A percentile compares a stretch with the other conserved stretches of the same genome.
These are phyloP conservation scores for Ditula angustiorana DNA, from an alignment of 2,888 invertebrate species.

Conservation along the genomic window DNA sequence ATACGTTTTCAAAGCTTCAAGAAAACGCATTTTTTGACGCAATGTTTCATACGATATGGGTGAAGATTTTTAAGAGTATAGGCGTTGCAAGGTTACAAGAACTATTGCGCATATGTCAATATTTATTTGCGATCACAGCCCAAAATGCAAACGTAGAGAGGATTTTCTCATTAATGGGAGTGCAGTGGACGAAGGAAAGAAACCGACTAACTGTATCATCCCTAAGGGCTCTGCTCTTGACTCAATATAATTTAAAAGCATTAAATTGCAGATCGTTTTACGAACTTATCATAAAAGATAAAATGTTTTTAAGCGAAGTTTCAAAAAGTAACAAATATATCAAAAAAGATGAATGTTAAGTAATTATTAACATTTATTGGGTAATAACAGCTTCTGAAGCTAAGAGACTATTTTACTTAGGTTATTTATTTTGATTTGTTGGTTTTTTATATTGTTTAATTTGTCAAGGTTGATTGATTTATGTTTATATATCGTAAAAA, in stretches of 20 bases:
- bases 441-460: too few relatives aligned
- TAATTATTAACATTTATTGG: slow-evolving; percentile 5
- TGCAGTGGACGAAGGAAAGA: slow-evolving; percentile 24
- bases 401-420: neutral
- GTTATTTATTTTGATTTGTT: too few relatives aligned
- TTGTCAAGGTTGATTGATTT: too few relatives aligned
- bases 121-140: slow-evolving; percentile 16
- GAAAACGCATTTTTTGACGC: neutral
- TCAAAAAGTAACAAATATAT: slow-evolving; percentile 1
- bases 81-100: slow-evolving; percentile 2
- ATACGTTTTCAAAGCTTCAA: slow-evolving; percentile 1
- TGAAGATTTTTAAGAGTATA: neutral
- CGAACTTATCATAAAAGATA: slow-evolving; percentile 1
- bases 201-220: slow-evolving; percentile 16
- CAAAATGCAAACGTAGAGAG: slow-evolving; percentile 20
- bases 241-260: neutral
- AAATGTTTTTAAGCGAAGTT: neutral
- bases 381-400: slow-evolving; percentile 1
- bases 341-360: slow-evolving; percentile 1
- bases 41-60: neutral
- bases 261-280: neutral
- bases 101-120: slow-evolving; percentile 7
- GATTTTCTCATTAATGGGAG: slow-evolving; percentile 3
- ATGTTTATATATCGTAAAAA: too few relatives aligned
- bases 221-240: slow-evolving; percentile 6